phyloP scores from a whole-genome alignment of 1,140 invertebrate genomes.

The Drosophila lacertosa region DNA sequence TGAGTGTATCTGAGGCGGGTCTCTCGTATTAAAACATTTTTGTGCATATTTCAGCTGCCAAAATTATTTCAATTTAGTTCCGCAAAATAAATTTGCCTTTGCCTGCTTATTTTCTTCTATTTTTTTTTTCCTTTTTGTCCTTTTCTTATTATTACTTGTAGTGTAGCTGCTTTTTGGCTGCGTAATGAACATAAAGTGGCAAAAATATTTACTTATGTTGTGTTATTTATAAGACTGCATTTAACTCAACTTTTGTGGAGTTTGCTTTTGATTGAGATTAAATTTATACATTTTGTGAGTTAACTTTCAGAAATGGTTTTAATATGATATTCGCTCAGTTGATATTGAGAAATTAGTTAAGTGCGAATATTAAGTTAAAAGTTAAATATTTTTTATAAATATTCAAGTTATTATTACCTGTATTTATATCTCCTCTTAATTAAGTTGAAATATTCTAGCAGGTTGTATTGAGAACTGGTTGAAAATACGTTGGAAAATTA shows the following conservation, averaged over 20 bases:
- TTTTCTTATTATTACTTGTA: constrained; percentile 30
- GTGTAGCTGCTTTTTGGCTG: constrained; percentile 29
- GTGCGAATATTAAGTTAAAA: too few relatives aligned
- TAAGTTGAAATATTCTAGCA: too few relatives aligned
- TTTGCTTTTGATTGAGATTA: constrained; percentile 1
- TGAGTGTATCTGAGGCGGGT: constrained; percentile 25
- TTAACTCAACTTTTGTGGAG: neutral
- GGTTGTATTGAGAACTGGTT: too few relatives aligned
- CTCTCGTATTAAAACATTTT: constrained; percentile 75
- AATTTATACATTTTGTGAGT: neutral
- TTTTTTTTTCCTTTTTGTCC: constrained; percentile 14
- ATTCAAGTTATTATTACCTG: too few relatives aligned
- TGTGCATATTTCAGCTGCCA: constrained; percentile 75
- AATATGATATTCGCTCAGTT: too few relatives aligned
- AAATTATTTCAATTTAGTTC: constrained; percentile 83
- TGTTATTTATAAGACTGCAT: constrained; percentile 32
- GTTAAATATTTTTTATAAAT: too few relatives aligned
- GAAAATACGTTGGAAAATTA: too few relatives aligned
- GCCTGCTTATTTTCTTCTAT: constrained; percentile 18
- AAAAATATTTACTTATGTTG: constrained; percentile 56
- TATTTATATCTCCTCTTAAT: too few relatives aligned
- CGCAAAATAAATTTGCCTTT: constrained; percentile 77
- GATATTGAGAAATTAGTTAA: too few relatives aligned
- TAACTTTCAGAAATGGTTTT: too few relatives aligned
- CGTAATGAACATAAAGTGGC: constrained; percentile 64